Conservation (phyloP, 1,140 invertebrate genomes). For the Trialeurodes vaporariorum region DNA sequence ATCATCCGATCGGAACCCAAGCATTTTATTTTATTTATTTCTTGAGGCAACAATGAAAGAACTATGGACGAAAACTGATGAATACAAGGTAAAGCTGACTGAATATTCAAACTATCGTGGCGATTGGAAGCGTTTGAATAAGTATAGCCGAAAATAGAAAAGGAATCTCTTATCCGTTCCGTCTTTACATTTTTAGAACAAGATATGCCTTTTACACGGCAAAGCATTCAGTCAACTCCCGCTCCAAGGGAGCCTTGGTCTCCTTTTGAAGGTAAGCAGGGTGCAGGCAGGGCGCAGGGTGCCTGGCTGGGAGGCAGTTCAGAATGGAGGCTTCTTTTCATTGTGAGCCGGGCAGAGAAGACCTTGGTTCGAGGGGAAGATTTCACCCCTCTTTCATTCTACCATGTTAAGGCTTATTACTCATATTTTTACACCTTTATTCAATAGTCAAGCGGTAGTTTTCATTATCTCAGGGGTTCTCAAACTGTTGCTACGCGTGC, state of each 20-base stretch:
- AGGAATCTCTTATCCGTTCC: too few relatives aligned
- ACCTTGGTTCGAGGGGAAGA: background rate
- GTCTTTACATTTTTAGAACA: background rate
- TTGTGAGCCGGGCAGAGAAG: background rate
- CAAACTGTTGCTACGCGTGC: background rate
- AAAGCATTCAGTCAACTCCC: background rate
- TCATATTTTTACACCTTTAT: slow-evolving; percentile 1
- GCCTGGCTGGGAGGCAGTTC: too few relatives aligned
- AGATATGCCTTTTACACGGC: background rate
- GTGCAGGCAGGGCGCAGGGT: background rate
- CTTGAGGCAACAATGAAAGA: too few relatives aligned
- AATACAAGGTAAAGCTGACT: too few relatives aligned
- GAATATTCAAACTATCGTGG: too few relatives aligned
- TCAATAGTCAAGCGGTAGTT: background rate
- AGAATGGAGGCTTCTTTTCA: background rate
- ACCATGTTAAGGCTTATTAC: background rate
- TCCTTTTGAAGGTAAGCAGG: too few relatives aligned
- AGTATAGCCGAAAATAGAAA: too few relatives aligned
- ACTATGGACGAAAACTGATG: too few relatives aligned
- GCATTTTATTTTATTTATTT: too few relatives aligned
- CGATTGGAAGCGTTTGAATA: too few relatives aligned
- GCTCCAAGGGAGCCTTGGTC: too few relatives aligned
- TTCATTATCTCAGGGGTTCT: background rate
- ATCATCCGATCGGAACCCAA: too few relatives aligned
- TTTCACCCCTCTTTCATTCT: background rate